Evolutionary conservation across 1,140 invertebrate species (phyloP), one percentile per base, ranked within the genome.

Genomic region (Bursaphelenchus mucronatus): DNA sequence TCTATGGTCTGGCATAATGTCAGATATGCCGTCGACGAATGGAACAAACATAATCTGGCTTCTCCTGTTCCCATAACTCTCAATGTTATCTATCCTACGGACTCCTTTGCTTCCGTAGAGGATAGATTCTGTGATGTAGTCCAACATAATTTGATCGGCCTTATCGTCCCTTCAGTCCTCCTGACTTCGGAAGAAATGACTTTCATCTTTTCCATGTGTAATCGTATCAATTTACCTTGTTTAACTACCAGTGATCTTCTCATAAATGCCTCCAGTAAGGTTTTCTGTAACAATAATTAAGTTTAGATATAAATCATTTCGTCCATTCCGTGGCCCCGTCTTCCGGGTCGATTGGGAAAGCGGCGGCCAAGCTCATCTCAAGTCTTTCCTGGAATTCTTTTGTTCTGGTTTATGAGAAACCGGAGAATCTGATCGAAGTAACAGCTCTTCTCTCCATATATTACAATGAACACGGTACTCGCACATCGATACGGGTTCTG

Each of bases 71-170:
- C 61, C 45, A 52, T 76, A 5, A 63, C 66, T 2, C 61, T 75
- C 13, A 21, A 49, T 13, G 51, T 71, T 8, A 53, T 76, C 30
- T 53, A 59, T 21, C 68, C 74, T 1, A 55, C 71, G 10, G 63
- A 66, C 17, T 40, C 66, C 21, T 66, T 44, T 21, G 21, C 15
- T 43, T 49, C 56, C 10, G 44, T 72, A 0, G 72, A 75, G n/a
- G 73, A 79, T 69, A 58, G 64, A 61, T 79, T 78, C 47, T 78
- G 76, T 57, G 76, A 78, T 58, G 61, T 78, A 17, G 66, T 79
- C 17, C 76, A 78, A 49, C 70, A 71, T 43, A 62, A 74, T 30
- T 46, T 78, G 21, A 64, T 71, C 8, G 78, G 68, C 11, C 41
- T 78, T 13, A 59, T 81, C 41, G 21, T 80, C 10, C 63, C 78